Percentiles rank a stretch among this genome's conserved stretches.
phyloP scores from a whole-genome alignment of 2,797 vertebrate species.

The Todus mexicanus region DNA sequence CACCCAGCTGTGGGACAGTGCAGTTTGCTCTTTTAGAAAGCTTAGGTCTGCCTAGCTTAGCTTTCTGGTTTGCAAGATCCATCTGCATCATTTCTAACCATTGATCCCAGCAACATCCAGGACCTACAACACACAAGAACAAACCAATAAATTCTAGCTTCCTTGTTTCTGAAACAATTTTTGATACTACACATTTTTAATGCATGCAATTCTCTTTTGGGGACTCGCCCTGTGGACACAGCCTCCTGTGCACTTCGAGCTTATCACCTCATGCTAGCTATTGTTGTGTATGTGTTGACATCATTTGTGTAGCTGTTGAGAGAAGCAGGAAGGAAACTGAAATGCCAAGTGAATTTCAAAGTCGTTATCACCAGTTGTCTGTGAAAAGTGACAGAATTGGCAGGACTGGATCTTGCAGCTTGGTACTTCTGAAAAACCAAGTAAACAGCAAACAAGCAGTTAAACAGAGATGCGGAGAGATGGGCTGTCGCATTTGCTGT shows the following conservation, averaged over 20 bases:
- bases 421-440: background rate
- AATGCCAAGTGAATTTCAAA: constrained; percentile 41
- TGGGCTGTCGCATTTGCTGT: background rate
- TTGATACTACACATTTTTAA: background rate
- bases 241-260: background rate
- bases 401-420: background rate
- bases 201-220: background rate
- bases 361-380: background rate
- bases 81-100: background rate
- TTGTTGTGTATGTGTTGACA: constrained; percentile 40
- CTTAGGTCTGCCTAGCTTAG: background rate
- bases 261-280: background rate
- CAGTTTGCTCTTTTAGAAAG: background rate
- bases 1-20: background rate
- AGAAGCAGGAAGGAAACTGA: constrained; percentile 55
- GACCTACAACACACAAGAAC: background rate
- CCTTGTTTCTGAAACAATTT: background rate
- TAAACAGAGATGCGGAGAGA: background rate
- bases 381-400: constrained; percentile 5
- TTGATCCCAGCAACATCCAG: background rate
- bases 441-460: background rate
- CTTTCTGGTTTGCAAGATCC: background rate
- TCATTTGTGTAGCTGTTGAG: constrained; percentile 51
- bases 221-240: background rate
- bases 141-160: background rate